A percentile compares a stretch with the other conserved stretches of the same genome.
Conservation (phyloP, 2,113 vertebrate genomes). For the Oncorhynchus clarkii region DNA sequence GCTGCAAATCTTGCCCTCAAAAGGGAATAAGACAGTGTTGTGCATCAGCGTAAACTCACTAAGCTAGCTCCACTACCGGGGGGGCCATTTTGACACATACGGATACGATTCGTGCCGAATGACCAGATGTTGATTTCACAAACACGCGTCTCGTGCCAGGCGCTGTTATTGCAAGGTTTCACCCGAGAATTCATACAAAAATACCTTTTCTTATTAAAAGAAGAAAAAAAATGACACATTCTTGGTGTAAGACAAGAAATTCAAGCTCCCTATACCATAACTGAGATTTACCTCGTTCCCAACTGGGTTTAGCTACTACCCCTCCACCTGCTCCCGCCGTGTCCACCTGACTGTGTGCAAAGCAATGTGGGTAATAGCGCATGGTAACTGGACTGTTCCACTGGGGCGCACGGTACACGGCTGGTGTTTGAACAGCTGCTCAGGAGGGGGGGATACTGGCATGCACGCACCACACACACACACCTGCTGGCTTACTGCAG, state of each 20-base stretch:
- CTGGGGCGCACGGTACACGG: neutral
- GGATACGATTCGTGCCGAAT: constrained; percentile 59
- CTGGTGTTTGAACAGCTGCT: constrained; percentile 9
- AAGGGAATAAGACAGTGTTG: too few species aligned
- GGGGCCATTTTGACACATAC: constrained; percentile 56
- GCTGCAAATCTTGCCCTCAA: too few species aligned
- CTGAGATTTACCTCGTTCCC: neutral
- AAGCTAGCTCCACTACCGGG: constrained; percentile 39
- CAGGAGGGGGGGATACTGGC: neutral
- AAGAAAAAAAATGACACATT: constrained; percentile 19
- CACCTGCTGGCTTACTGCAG: neutral
- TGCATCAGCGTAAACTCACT: too few species aligned
- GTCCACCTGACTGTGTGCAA: neutral
- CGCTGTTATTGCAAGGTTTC: constrained; percentile 51
- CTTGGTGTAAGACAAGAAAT: neutral
- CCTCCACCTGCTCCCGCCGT: neutral
- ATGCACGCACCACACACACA: neutral
- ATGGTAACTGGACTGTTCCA: constrained; percentile 3
- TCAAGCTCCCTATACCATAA: neutral
- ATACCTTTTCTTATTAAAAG: neutral
- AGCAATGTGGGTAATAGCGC: constrained; percentile 4
- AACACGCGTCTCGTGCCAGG: constrained; percentile 56
- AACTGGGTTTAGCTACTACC: neutral
- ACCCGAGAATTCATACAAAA: constrained; percentile 42
- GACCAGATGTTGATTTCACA: constrained; percentile 63